Evolutionary conservation across 2,888 invertebrate species (phyloP).

Genomic region (Pecten maximus): DNA sequence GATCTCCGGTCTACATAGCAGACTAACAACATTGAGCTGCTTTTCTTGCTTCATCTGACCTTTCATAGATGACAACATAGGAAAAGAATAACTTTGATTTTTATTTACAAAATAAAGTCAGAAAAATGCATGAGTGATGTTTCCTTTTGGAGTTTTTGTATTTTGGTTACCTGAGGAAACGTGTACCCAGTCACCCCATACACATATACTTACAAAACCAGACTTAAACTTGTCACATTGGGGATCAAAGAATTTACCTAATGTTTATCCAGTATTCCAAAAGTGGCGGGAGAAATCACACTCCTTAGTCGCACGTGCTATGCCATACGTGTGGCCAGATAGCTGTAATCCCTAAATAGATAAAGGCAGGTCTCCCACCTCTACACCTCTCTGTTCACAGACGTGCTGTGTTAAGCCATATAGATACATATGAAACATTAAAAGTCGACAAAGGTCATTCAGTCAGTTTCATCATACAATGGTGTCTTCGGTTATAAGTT

Average conservation of each 20-base stretch:
- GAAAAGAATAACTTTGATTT: too few relatives aligned
- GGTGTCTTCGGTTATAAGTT: too few relatives aligned
- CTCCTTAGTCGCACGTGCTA: neutral
- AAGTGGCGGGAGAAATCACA: constrained; percentile 2
- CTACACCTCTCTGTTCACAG: neutral
- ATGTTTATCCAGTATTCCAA: neutral
- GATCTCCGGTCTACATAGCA: neutral
- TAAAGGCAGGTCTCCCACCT: neutral
- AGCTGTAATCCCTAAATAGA: neutral
- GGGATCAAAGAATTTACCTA: neutral
- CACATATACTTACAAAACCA: neutral
- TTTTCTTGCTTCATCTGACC: neutral
- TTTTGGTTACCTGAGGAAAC: neutral
- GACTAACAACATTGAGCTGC: neutral
- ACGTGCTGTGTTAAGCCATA: neutral
- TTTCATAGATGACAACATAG: neutral
- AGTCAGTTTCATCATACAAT: neutral
- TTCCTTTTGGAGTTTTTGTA: neutral
- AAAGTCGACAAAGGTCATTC: neutral
- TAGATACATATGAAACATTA: neutral
- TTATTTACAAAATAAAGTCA: too few relatives aligned
- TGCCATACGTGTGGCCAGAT: neutral
- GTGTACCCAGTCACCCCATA: neutral
- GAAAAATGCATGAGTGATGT: too few relatives aligned
- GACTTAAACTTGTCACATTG: neutral